Evolutionary conservation across 2,113 vertebrate genomes (phyloP).

Genomic region (Periophthalmus modestus): DNA sequence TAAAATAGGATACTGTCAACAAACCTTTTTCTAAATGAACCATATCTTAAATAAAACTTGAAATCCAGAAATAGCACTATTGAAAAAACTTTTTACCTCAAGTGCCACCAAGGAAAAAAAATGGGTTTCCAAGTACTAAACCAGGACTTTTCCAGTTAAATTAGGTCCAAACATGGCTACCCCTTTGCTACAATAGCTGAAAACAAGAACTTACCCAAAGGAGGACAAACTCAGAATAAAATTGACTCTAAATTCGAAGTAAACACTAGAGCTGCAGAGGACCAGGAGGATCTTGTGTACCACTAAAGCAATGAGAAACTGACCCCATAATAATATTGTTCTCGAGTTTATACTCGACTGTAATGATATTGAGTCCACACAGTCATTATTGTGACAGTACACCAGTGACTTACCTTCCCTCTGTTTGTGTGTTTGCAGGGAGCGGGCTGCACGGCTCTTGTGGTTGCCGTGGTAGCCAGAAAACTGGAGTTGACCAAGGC

Average conservation of each 20-base stretch:
- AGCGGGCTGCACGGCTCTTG: slow-evolving; percentile 93
- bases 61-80: too few species aligned
- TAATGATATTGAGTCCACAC: not conserved
- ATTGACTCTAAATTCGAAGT: not conserved
- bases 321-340: not conserved
- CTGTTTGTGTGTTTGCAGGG: slow-evolving; percentile 75
- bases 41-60: too few species aligned
- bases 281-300: not conserved
- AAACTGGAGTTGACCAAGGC: slow-evolving; percentile 99
- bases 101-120: too few species aligned
- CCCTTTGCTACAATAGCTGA: not conserved
- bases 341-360: not conserved
- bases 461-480: slow-evolving; percentile 97
- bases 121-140: not conserved
- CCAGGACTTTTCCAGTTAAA: not conserved
- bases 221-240: not conserved
- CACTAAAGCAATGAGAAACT: not conserved
- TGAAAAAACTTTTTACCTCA: not conserved
- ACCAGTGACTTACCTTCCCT: slow-evolving; percentile 45
- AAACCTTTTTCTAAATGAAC: too few species aligned
- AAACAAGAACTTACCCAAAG: not conserved
- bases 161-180: not conserved
- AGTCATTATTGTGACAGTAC: not conserved
- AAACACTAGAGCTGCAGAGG: not conserved
- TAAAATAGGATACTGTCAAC: too few species aligned